These are phyloP conservation scores for Gnathonemus echidnorhynchus DNA, from an alignment of 2,113 vertebrate genomes.

Conservation along the genomic window DNA sequence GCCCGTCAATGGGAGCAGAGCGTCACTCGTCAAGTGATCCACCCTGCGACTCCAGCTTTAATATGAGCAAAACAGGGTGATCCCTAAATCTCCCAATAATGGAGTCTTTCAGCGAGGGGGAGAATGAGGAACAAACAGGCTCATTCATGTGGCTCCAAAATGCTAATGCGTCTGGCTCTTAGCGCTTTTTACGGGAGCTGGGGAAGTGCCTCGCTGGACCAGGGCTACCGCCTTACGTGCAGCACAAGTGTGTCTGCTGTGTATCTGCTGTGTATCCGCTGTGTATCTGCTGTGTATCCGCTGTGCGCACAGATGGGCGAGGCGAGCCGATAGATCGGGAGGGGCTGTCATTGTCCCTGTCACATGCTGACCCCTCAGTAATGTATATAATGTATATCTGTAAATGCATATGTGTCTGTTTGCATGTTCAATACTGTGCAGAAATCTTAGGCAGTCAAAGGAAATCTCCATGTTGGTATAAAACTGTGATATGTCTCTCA, in stretches of 20 bases:
- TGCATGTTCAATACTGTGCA: no score
- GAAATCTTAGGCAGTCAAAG: no score
- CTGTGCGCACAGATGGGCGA: conserved; percentile 40
- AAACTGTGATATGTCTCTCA: no score
- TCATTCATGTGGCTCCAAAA: conserved; percentile 68
- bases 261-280: no score
- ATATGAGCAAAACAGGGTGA: conserved; percentile 56
- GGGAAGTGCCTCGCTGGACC: conserved; percentile 41
- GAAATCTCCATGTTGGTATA: no score
- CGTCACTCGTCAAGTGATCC: conserved; percentile 40
- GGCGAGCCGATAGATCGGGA: neutral
- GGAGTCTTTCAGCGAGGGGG: conserved; percentile 65
- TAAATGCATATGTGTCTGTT: no score
- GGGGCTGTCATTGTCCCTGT: neutral
- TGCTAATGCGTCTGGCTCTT: conserved; percentile 69
- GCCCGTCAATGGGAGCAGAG: conserved; percentile 30
- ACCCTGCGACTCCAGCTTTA: conserved; percentile 46
- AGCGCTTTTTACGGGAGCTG: conserved; percentile 67
- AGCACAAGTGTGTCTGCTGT: conserved; percentile 35
- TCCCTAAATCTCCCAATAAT: conserved; percentile 64
- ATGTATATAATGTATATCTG: no score
- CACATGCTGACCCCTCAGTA: neutral
- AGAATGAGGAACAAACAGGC: conserved; percentile 67
- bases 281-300: conserved; percentile 14
- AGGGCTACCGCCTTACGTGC: conserved; percentile 34